Conservation (phyloP, 2,113 vertebrate species). For the Oceanodroma tethys region DNA sequence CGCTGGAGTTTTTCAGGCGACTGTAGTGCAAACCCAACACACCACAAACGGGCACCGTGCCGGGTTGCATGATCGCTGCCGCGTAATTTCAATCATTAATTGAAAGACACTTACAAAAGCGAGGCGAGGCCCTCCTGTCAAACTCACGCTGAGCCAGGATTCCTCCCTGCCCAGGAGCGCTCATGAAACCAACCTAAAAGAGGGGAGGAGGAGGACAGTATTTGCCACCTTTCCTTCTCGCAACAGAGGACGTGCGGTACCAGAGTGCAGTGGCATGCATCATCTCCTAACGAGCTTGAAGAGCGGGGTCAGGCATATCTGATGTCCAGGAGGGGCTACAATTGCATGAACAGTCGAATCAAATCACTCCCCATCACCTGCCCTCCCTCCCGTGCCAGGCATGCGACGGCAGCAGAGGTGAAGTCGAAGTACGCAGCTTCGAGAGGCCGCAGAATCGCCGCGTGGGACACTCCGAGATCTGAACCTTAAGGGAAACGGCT, state of each 20-base stretch:
- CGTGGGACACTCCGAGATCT: constrained; percentile 79
- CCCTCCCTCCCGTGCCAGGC: constrained; percentile 87
- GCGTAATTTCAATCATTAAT: background rate
- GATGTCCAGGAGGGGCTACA: background rate
- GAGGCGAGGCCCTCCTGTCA: constrained; percentile 86
- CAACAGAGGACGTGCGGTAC: background rate
- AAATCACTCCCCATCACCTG: constrained; percentile 78
- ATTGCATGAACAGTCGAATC: too few species aligned
- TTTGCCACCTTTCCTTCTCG: background rate
- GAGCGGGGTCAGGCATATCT: background rate
- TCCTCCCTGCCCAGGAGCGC: constrained; percentile 87
- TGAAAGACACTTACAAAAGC: constrained; percentile 80
- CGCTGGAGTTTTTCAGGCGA: background rate
- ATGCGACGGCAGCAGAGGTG: constrained; percentile 84
- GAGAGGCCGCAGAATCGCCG: constrained; percentile 75
- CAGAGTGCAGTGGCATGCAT: background rate
- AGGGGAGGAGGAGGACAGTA: background rate
- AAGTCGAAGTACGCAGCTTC: constrained; percentile 77
- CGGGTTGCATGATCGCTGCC: too few species aligned
- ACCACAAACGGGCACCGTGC: background rate
- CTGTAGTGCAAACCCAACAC: background rate
- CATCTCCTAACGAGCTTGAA: background rate
- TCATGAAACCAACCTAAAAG: constrained; percentile 84
- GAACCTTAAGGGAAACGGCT: constrained; percentile 63
- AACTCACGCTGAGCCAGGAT: constrained; percentile 89